Evolutionary conservation across 1,140 invertebrate genomes (phyloP), one percentile per base, ranked within the genome.

Genomic region (Ceratina australensis): DNA sequence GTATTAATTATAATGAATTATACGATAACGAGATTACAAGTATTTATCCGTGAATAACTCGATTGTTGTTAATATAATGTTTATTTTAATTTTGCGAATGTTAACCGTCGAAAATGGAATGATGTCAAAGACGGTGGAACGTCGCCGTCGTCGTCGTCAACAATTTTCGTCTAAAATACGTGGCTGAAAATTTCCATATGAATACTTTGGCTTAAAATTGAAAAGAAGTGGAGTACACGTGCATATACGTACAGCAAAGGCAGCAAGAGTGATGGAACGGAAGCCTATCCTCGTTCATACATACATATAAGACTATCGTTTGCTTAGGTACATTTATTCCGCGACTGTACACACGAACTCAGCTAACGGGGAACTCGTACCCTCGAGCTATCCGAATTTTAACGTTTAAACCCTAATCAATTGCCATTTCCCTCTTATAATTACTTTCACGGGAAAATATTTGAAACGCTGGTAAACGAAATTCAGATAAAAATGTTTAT

Each of bases 101-200:
- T 42, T 42, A 42, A 10, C 33, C 10, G 33, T 42, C 33, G n/a
- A 64, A 64, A 47, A 8, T 64, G 5, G 42, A 64, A 10, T 42
- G 10, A 42, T 42, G 15, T 64, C 10, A 15, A 16, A 64, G 42
- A 42, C 13, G 26, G 26, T 12, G 26, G 4, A 16, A 18, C 0
- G 18, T 28, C 18, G n/a, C 2, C 26, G 13, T 12, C 0, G 18
- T 28, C 18, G n/a, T 4, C 26, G 13, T 12, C 13, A 63, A 42
- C 33, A 42, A 42, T 42, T 42, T 65, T 67, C 33, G 42, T 24
- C 20, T 54, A 26, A 67, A 76, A 77, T 71, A 52, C 28, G 50
- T 71, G 65, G 66, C 59, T 72, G 66, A 54, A 66, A 67, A 81
- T 81, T 77, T 81, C 65, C 63, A 72, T 72, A 60, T 63, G 73